Conservation (phyloP, 2,797 vertebrate genomes). For the Chelon labrosus region DNA sequence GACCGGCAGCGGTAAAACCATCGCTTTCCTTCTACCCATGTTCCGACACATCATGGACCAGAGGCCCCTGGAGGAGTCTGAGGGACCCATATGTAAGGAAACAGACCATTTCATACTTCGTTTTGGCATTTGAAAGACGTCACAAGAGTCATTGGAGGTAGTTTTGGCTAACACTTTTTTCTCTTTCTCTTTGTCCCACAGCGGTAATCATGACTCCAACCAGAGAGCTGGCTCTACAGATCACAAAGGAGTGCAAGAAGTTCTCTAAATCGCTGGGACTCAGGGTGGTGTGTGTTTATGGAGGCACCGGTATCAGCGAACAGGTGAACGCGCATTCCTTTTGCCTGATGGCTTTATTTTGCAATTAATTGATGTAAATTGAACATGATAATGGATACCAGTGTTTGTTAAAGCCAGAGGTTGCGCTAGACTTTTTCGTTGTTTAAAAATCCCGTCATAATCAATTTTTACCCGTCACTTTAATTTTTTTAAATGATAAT, state of each 20-base stretch:
- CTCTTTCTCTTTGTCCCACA: slow-evolving; percentile 62
- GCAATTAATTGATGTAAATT: background rate
- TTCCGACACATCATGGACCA: slow-evolving; percentile 99
- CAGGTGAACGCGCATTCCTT: slow-evolving; percentile 85
- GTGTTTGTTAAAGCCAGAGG: no score
- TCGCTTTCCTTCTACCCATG: slow-evolving; percentile 98
- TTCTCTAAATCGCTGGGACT: slow-evolving; percentile 95
- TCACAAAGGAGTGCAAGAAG: slow-evolving; percentile 99
- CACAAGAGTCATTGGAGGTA: background rate
- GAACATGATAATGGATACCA: background rate
- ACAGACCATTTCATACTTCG: background rate
- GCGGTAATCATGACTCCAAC: slow-evolving; percentile 99
- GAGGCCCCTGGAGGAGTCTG: slow-evolving; percentile 93
- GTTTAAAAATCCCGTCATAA: no score
- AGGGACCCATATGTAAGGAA: slow-evolving; percentile 93
- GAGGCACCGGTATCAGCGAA: slow-evolving; percentile 98
- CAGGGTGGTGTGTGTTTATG: slow-evolving; percentile 98
- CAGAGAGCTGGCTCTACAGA: slow-evolving; percentile 96
- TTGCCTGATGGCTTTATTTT: background rate
- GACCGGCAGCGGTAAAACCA: slow-evolving; percentile 98
- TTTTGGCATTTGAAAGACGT: background rate
- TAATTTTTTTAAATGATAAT: no score
- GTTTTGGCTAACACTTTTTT: background rate
- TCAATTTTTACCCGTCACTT: no score
- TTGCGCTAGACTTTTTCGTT: no score